Conservation (phyloP, 2,797 vertebrate species). For the Melanogrammus aeglefinus region DNA sequence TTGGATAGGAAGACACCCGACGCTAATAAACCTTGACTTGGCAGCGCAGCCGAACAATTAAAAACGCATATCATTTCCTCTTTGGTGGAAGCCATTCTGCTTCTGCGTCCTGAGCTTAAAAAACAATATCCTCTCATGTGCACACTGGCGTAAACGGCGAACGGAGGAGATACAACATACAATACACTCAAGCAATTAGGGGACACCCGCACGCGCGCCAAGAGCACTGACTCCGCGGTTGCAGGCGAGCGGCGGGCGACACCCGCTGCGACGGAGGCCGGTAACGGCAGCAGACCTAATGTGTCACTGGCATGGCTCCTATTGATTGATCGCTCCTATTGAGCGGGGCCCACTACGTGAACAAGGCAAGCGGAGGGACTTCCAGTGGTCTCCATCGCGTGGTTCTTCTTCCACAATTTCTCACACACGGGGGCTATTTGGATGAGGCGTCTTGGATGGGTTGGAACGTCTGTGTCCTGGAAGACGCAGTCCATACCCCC, state of each 20-base stretch:
- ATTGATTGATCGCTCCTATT: too few relatives aligned
- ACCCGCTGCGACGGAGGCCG: constrained; percentile 40
- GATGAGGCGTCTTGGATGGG: constrained; percentile 44
- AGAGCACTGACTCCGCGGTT: too few relatives aligned
- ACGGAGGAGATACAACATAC: constrained; percentile 33
- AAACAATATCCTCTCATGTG: too few relatives aligned
- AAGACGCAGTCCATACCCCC: too few relatives aligned
- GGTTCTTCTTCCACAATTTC: constrained; percentile 52
- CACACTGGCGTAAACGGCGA: neutral
- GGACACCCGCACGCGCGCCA: constrained; percentile 30
- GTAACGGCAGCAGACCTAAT: constrained; percentile 56
- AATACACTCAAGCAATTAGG: constrained; percentile 44
- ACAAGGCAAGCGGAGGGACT: constrained; percentile 42
- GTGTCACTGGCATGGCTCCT: constrained; percentile 50
- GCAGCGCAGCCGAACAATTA: neutral
- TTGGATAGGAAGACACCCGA: neutral
- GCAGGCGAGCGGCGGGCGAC: too few relatives aligned
- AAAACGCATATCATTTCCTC: neutral
- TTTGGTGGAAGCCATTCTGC: neutral
- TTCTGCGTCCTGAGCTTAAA: neutral
- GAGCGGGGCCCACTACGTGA: constrained; percentile 46
- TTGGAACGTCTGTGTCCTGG: neutral
- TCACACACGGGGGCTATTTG: constrained; percentile 26
- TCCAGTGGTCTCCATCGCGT: constrained; percentile 35
- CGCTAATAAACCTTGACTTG: neutral